Evolutionary conservation across 2,888 invertebrate genomes (phyloP).

Genomic region (Podotricha telesiphe): DNA sequence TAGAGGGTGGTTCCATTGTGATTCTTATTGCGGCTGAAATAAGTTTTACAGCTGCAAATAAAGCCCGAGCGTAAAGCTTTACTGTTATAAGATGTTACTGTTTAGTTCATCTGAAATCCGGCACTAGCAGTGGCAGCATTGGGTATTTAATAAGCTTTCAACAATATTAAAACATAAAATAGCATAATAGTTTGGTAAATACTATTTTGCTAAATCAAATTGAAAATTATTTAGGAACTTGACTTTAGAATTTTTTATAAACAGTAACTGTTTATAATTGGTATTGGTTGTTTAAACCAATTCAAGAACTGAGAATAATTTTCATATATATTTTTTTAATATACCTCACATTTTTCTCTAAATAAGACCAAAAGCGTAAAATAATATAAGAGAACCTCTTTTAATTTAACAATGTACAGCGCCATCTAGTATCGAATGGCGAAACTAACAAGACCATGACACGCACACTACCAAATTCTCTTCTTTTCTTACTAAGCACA

Average conservation of each 20-base stretch:
- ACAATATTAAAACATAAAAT: not conserved
- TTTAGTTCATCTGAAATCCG: constrained; percentile 65
- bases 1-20: constrained; percentile 52
- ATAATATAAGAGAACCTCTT: not conserved
- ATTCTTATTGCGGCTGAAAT: constrained; percentile 55
- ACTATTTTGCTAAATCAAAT: not conserved
- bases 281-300: too few species aligned
- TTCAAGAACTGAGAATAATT: too few species aligned
- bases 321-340: too few species aligned
- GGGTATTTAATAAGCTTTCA: constrained; percentile 21
- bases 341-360: not conserved
- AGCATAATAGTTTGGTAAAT: not conserved
- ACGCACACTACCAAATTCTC: constrained; percentile 46
- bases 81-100: constrained; percentile 46
- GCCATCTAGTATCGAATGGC: constrained; percentile 76
- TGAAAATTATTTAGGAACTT: too few species aligned
- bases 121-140: constrained; percentile 59
- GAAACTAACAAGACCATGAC: constrained; percentile 51
- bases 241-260: too few species aligned
- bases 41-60: constrained; percentile 62
- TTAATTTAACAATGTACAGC: constrained; percentile 45
- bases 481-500: constrained; percentile 11
- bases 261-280: too few species aligned
- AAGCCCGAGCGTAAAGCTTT: constrained; percentile 50
- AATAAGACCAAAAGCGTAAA: not conserved